Evolutionary conservation across 2,888 invertebrate species (phyloP).

Genomic region (Limnephilus rhombicus): DNA sequence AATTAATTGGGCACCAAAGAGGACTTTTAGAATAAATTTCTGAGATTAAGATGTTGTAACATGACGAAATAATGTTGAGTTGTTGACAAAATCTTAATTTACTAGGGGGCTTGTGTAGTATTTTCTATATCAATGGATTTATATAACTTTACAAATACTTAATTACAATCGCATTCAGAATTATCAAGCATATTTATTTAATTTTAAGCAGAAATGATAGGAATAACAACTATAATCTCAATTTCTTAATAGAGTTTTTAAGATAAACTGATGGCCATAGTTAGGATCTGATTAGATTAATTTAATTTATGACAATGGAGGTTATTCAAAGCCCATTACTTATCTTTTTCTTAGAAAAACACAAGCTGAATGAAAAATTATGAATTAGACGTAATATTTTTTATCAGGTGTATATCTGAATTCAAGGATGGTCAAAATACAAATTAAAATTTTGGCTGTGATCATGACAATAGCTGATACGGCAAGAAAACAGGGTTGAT

Average conservation of each 20-base stretch:
- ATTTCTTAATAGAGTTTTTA: neutral
- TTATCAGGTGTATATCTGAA: neutral
- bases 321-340: neutral
- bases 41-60: no score
- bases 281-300: neutral
- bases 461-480: neutral
- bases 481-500: no score
- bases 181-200: no score
- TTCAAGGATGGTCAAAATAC: neutral
- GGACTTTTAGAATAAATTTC: no score
- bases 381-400: neutral
- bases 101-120: no score
- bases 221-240: neutral
- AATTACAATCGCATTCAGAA: no score
- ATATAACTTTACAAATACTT: no score
- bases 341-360: neutral
- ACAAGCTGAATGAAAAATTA: neutral
- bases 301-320: neutral
- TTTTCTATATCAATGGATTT: no score
- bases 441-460: neutral
- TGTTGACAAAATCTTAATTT: no score
- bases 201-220: neutral
- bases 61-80: no score
- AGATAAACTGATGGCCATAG: neutral
- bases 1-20: no score